Evolutionary conservation across 2,797 vertebrate species (phyloP).

Genomic region (Mus spretus): DNA sequence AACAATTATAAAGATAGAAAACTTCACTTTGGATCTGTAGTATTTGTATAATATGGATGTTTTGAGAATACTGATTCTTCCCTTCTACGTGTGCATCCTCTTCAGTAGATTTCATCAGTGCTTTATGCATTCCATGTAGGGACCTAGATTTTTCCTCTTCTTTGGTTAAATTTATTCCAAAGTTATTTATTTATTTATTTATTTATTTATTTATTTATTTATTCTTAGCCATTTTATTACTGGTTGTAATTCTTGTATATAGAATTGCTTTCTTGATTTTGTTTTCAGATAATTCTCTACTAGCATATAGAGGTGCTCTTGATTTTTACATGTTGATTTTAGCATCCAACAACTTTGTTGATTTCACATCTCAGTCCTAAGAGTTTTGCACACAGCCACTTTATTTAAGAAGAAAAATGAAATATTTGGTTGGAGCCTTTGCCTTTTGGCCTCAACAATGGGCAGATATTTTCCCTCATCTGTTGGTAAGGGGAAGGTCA

Average conservation of each 20-base stretch:
- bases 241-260: neutral
- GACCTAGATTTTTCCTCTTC: neutral
- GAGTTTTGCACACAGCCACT: conserved; percentile 12
- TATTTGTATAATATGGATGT: neutral
- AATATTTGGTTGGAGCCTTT: conserved; percentile 72
- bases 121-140: neutral
- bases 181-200: neutral
- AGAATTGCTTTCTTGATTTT: neutral
- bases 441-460: conserved; percentile 64
- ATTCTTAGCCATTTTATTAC: neutral
- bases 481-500: conserved; percentile 46
- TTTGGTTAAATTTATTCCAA: neutral
- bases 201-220: neutral
- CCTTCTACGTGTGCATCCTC: neutral
- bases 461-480: conserved; percentile 69
- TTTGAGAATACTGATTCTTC: neutral
- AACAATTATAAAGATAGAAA: neutral
- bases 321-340: neutral
- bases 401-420: conserved; percentile 70
- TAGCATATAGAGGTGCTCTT: neutral
- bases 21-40: neutral
- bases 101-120: neutral
- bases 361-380: neutral
- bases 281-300: neutral
- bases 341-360: neutral